These are phyloP conservation scores for Alethe castanea DNA, from an alignment of 2,113 vertebrate species.

Conservation along the genomic window DNA sequence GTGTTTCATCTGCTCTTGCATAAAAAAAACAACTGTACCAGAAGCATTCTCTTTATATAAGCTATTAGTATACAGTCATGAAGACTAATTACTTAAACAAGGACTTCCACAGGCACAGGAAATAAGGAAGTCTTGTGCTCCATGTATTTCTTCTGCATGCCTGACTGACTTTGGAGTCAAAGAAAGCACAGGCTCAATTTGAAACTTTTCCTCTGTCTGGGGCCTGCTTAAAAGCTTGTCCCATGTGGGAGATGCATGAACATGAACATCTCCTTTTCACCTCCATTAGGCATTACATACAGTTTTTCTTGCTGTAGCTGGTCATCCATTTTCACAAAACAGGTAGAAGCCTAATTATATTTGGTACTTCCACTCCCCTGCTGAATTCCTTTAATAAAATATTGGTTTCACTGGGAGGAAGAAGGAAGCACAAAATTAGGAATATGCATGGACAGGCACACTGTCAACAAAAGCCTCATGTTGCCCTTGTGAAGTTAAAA, in stretches of 20 bases:
- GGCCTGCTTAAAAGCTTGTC: background rate
- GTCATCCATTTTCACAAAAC: background rate
- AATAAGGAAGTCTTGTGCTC: background rate
- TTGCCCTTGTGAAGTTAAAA: background rate
- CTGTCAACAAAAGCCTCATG: background rate
- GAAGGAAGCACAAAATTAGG: background rate
- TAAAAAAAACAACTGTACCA: background rate
- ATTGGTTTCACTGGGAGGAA: background rate
- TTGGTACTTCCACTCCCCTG: background rate
- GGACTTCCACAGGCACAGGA: constrained; percentile 10
- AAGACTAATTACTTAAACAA: constrained; percentile 27
- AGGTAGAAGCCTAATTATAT: background rate
- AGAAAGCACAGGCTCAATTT: background rate
- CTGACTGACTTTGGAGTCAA: background rate
- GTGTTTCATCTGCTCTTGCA: background rate
- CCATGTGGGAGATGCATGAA: background rate
- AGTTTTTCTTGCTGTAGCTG: background rate
- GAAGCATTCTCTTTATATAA: background rate
- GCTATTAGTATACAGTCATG: constrained; percentile 7
- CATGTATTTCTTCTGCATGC: constrained; percentile 13
- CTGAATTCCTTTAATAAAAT: background rate
- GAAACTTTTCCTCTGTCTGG: background rate
- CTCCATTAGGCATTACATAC: background rate
- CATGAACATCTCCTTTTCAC: background rate
- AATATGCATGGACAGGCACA: background rate